Conservation (phyloP, 2,113 vertebrate species). For the Aptenodytes patagonicus region DNA sequence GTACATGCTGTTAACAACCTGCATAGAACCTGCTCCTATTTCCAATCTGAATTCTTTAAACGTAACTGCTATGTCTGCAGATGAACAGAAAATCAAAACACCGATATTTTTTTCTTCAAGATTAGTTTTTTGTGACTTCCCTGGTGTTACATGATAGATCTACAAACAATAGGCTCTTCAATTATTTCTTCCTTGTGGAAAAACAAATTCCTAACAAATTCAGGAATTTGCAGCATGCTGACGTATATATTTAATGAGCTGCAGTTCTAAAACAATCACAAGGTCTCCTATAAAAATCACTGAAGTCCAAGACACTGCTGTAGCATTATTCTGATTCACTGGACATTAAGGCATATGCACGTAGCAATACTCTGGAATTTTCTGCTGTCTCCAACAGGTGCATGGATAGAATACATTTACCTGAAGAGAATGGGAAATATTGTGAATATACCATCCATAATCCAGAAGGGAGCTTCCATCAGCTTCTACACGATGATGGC, state of each 20-base stretch:
- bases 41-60: not conserved
- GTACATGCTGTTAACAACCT: not conserved
- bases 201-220: not conserved
- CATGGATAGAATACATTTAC: slow-evolving; percentile 73
- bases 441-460: slow-evolving; percentile 68
- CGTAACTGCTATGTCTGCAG: slow-evolving; percentile 3
- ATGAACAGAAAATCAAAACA: slow-evolving; percentile 46
- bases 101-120: not conserved
- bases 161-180: not conserved
- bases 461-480: slow-evolving; percentile 73
- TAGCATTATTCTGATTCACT: slow-evolving; percentile 64
- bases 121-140: not conserved
- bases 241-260: slow-evolving; percentile 7
- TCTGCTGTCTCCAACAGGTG: slow-evolving; percentile 75
- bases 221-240: slow-evolving; percentile 19
- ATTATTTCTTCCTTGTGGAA: not conserved
- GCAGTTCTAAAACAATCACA: slow-evolving; percentile 18
- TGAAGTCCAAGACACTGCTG: slow-evolving; percentile 46
- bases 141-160: not conserved
- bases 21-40: not conserved
- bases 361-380: slow-evolving; percentile 75
- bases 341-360: slow-evolving; percentile 63
- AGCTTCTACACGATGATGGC: slow-evolving; percentile 72
- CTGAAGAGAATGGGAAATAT: slow-evolving; percentile 70
- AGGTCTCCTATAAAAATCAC: slow-evolving; percentile 30